Base-by-base conservation (phyloP, 2,888 invertebrate species). In the Zaprionus obscuricornis region DNA sequence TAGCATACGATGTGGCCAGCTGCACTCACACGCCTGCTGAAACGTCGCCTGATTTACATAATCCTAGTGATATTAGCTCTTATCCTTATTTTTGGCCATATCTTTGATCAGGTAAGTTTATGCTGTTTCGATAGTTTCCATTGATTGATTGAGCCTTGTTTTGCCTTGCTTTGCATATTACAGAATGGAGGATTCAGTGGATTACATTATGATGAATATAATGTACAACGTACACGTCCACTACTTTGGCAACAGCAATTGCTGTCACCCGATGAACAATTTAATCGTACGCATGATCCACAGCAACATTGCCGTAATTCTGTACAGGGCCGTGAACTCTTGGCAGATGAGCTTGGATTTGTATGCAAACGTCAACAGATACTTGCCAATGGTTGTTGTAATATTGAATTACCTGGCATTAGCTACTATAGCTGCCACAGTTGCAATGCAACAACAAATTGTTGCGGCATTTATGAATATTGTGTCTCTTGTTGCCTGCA, bases 401-500 rank as follows among this genome's bases (percentile, higher is more conserved):
- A 94, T 83, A 89, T 92, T n/a, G 93, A 93, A 20, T 91, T 92
- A 4, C 91, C 92, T 3, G 91, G 91, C 13, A 93, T 94, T 4
- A 93, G 92, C 66, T 94, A 95, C 85, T 97, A 96, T 85, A 93
- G 93, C 62, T 97, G 97, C 88, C 93, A 95, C 58, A 94, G 95
- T 1, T 97, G 97, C 87, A 93, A 94, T 75, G 22, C 20, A 16
- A 91, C 91, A n/a, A 93, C 94, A 86, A 94, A 95, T 63, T 98
- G 98, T 88, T 98, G 98, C 90, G 93, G 94, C 52, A 92, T 96
- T 42, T 98, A 96, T 88, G 98, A 98, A 90, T 94, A 96, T 87
- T 98, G 98, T 89, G 96, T 98, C 7, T 96, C 97, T 0, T 98
- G 98, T 87, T 98, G 98, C 90, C 91, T 98, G 57, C 95, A 97